Conservation (phyloP, 92 coral and sea anemone genomes). For the Desmophyllum pertusum region DNA sequence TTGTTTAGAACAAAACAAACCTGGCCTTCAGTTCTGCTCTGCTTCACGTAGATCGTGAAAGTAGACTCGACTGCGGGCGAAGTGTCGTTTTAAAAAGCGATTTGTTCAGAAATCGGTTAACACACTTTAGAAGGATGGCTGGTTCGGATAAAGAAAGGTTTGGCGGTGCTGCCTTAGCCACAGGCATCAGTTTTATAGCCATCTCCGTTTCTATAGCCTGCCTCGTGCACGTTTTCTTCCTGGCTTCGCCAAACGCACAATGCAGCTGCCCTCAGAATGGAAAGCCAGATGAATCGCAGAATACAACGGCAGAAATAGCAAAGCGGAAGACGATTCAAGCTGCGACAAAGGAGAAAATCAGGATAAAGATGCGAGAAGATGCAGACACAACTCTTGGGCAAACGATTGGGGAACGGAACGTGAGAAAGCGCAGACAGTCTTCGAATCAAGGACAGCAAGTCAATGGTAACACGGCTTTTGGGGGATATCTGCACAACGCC, state of each 20-base stretch:
- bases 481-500: slow-evolving; percentile 48
- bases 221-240: slow-evolving; percentile 19
- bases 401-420: not conserved
- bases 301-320: not conserved
- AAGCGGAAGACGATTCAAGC: not conserved
- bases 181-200: slow-evolving; percentile 32
- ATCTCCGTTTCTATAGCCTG: slow-evolving; percentile 27
- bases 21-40: slow-evolving; percentile 4
- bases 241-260: not conserved
- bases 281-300: not conserved
- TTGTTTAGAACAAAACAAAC: slow-evolving; percentile 22
- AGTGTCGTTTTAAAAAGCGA: slow-evolving; percentile 17
- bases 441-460: not conserved
- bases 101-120: not conserved
- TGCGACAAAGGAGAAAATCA: slow-evolving; percentile 15
- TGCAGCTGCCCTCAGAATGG: slow-evolving; percentile 31
- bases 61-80: not conserved
- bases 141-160: slow-evolving; percentile 1
- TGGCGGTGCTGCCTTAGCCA: not conserved
- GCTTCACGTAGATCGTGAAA: not conserved
- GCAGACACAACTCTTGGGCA: not conserved
- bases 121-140: slow-evolving; percentile 16
- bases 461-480: slow-evolving; percentile 33
- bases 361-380: not conserved
- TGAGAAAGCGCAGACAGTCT: slow-evolving; percentile 22